These are phyloP conservation scores for Agriopis leucophaearia DNA, from an alignment of 2,888 invertebrate species.

Conservation along the genomic window DNA sequence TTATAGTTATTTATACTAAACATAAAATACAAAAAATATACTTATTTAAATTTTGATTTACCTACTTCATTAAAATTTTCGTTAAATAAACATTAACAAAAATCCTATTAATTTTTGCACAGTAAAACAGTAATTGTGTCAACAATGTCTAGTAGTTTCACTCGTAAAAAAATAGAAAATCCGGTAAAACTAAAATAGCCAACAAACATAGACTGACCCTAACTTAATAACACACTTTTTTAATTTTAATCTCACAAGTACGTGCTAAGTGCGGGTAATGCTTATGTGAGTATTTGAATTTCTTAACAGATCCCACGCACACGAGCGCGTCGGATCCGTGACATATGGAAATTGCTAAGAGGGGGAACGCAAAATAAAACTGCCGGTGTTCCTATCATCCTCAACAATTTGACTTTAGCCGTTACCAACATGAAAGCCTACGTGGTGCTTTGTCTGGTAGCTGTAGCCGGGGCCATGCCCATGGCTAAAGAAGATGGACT, in stretches of 20 bases:
- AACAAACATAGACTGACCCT: conserved; percentile 48
- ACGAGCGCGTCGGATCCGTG: conserved; percentile 57
- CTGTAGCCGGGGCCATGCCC: conserved; percentile 71
- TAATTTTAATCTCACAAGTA: conserved; percentile 60
- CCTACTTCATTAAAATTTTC: neutral
- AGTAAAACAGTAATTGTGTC: neutral
- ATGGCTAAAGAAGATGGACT: conserved; percentile 75
- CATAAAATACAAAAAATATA: no score
- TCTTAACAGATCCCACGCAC: conserved; percentile 54
- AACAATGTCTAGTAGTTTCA: conserved; percentile 6
- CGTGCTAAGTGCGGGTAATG: conserved; percentile 68
- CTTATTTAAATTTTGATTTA: no score
- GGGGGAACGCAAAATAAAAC: conserved; percentile 82
- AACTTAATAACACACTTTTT: conserved; percentile 59
- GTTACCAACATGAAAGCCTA: conserved; percentile 75
- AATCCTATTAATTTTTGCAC: neutral
- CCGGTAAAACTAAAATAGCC: conserved; percentile 31
- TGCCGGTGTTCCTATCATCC: conserved; percentile 66
- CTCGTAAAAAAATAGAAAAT: conserved; percentile 42
- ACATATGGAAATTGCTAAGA: conserved; percentile 72
- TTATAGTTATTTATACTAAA: no score
- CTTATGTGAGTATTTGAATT: conserved; percentile 59
- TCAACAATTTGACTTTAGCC: conserved; percentile 77
- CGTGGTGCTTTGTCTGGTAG: conserved; percentile 69
- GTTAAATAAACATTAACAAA: neutral